Evolutionary conservation across 2,888 invertebrate genomes (phyloP), one percentile per base, ranked within the genome.

Genomic region (Zootermopsis nevadensis): DNA sequence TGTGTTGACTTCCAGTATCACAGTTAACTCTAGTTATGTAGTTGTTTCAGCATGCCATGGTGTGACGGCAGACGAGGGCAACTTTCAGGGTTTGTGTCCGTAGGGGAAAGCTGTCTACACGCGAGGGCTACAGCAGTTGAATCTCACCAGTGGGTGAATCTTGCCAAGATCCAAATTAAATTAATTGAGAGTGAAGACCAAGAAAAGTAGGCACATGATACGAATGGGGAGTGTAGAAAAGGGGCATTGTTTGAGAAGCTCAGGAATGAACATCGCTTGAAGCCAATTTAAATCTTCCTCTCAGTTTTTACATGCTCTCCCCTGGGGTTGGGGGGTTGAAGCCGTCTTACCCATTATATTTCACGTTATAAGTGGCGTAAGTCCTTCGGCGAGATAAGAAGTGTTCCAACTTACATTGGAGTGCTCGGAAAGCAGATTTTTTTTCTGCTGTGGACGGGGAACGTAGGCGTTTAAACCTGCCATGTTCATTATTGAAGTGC

Each of bases 141-240:
- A 42, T 12, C 42, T 12, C 12, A 12, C 48, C 48, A 19, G 19
- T 48, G 19, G 48, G 19, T 69, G 31, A 69, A 76, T 82, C 48
- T n/a, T 82, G 76, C 82, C 82, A 82, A 55, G 60, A 82, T 53
- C 53, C 55, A 74, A 74, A 74, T 72, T 74, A 82, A 82, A 82
- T 76, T 74, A 74, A 82, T 82, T 60, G 48, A 76, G 42, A 72
- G 42, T 27, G 66, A 81, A n/a, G 53, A 55, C 27, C n/a, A 15
- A 33, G 69, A 19, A 33, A 19, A 33, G 15, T 4, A 69, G 22
- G 33, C 31, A 66, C 48, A 19, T 48, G 27, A 66, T 27, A 27
- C 10, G 66, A 12, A 69, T 33, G 22, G 33, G 19, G 19, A 3
- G 15, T 48, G 12, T 12, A 33, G 19, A 22, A 22, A 3, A 69